phyloP scores from a whole-genome alignment of 2,113 vertebrate genomes.

The Neogale vison region DNA sequence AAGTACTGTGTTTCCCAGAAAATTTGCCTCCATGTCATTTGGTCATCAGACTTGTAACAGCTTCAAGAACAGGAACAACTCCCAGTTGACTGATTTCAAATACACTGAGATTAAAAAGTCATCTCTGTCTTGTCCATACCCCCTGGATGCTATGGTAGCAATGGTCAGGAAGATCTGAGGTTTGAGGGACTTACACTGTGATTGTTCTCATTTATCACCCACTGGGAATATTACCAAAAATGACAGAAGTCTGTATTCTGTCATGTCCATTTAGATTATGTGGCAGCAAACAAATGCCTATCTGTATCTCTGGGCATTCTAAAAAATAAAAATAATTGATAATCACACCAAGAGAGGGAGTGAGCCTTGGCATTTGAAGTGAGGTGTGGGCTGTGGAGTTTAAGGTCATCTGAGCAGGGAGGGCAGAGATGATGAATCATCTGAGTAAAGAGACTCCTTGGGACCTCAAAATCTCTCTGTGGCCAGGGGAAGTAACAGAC shows the following conservation, averaged over 20 bases:
- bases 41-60: background rate
- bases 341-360: background rate
- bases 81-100: background rate
- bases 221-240: background rate
- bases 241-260: background rate
- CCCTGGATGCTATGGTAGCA: background rate
- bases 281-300: background rate
- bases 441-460: background rate
- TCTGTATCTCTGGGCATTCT: background rate
- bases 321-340: background rate
- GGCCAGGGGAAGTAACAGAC: background rate
- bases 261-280: background rate
- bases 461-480: background rate
- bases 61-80: background rate
- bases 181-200: background rate
- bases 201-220: background rate
- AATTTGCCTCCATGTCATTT: background rate
- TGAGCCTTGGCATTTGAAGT: background rate
- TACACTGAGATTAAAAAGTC: background rate
- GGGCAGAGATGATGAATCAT: background rate
- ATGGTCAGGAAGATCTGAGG: background rate
- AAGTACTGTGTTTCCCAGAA: background rate
- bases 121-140: background rate
- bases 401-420: background rate
- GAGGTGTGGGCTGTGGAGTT: background rate